A percentile compares a stretch with the other conserved stretches of the same genome.
Conservation (phyloP, 2,888 invertebrate genomes). For the Ophion slaviceki region DNA sequence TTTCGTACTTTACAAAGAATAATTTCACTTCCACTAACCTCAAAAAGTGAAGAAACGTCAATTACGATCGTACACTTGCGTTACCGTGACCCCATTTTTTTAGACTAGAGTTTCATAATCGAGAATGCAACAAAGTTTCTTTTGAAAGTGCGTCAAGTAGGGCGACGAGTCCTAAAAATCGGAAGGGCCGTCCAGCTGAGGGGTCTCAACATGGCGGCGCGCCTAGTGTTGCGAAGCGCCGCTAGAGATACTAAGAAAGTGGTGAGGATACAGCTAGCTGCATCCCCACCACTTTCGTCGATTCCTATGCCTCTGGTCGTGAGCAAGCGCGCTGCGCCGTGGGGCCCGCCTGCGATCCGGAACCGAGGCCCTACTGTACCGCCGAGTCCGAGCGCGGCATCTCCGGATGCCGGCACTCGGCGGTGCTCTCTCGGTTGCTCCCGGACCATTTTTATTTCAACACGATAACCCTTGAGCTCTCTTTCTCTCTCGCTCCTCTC, state of each 20-base stretch:
- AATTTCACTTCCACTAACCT: too few relatives aligned
- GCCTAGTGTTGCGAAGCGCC: not conserved
- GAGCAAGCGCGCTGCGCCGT: not conserved
- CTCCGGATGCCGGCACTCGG: slow-evolving; percentile 21
- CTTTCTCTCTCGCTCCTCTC: not conserved
- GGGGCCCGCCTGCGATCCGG: not conserved
- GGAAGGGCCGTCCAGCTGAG: too few relatives aligned
- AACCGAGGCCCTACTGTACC: slow-evolving; percentile 4
- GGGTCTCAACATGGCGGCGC: not conserved
- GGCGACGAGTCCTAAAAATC: too few relatives aligned
- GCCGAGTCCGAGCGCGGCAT: slow-evolving; percentile 1
- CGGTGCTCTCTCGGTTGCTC: slow-evolving; percentile 37
- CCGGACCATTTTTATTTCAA: slow-evolving; percentile 54
- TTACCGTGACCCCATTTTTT: too few relatives aligned
- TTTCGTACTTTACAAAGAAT: too few relatives aligned
- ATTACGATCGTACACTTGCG: too few relatives aligned
- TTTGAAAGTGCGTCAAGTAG: too few relatives aligned
- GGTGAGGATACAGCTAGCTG: not conserved
- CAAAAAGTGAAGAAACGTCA: too few relatives aligned
- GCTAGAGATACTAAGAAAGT: not conserved
- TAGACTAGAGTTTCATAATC: too few relatives aligned
- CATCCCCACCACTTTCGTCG: not conserved
- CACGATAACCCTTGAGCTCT: slow-evolving; percentile 52
- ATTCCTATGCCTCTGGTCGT: not conserved
- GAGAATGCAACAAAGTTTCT: too few relatives aligned